Evolutionary conservation across 2,888 invertebrate species (phyloP), one percentile per base, ranked within the genome.

Genomic region (Eupithecia vulgata): DNA sequence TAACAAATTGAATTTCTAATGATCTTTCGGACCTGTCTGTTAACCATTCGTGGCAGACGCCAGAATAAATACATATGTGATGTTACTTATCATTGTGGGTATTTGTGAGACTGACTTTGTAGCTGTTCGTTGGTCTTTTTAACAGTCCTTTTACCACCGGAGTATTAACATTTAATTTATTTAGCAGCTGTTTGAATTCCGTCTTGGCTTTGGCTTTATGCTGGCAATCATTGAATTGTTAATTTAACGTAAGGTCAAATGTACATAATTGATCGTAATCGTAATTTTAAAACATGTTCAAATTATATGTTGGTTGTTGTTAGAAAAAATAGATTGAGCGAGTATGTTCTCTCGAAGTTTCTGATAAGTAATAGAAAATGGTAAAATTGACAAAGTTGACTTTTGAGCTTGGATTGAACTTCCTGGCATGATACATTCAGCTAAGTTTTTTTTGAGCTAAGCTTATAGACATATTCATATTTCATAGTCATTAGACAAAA

Each of bases 261-360:
- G 81, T 78, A 81, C 77, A 79, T 84, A 82, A 84, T 84, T 86
- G 87, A 86, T 86, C 82, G 84, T 85, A 84, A 88, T 87, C 85
- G 83, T 80, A 79, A 82, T 78, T 82, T 79, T 78, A 81, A 78
- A 85, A 84, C 82, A 81, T 84, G 85, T 86, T 25, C 57, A 57
- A 57, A 85, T 80, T 84, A 85, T 84, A 83, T 25, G 57, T 57
- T 25, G 25, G 21, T 57, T 57, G 57, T 4, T 86, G 86, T 87
- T 85, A 87, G 82, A 82, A 65, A 67, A 74, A 70, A 70, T 48
- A 5, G 12, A 57, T 71, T 68, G 70, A 57, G 45, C 37, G 70
- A 59, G 59, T 70, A 17, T 5, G 17, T 25, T 40, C 37, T 25
- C 30, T 25, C 8, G 4, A 59, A 17, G 59, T 13, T 59, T 59